phyloP scores from a whole-genome alignment of 2,888 invertebrate genomes.

The Nephrotoma appendiculata region DNA sequence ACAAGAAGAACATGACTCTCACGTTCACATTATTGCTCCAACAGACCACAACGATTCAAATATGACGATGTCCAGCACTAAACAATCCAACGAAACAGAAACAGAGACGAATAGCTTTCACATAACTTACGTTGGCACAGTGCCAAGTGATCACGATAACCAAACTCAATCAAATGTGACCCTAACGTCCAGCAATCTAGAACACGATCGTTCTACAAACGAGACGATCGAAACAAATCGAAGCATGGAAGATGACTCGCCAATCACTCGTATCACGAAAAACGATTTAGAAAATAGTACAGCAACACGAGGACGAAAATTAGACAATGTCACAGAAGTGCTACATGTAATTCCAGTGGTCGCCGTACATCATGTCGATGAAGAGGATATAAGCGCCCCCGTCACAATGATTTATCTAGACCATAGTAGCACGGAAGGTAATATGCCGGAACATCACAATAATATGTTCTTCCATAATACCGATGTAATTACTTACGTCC shows the following conservation, averaged over 20 bases:
- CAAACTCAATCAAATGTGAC: not conserved
- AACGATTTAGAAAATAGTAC: not conserved
- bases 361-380: not conserved
- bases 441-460: not conserved
- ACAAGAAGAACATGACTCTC: not conserved
- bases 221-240: not conserved
- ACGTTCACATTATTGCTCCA: not conserved
- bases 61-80: not conserved
- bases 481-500: not conserved
- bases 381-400: not conserved
- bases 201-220: not conserved
- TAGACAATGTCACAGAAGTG: not conserved
- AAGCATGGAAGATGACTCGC: not conserved
- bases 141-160: not conserved
- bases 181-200: not conserved
- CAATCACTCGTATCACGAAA: not conserved
- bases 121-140: not conserved
- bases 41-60: not conserved
- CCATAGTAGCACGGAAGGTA: not conserved
- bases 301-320: not conserved
- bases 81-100: slow-evolving; percentile 19
- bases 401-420: not conserved
- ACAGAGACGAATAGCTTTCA: slow-evolving; percentile 7
- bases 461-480: not conserved
- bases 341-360: not conserved